These are phyloP conservation scores for Phrixothrix hirtus DNA, from an alignment of 2,888 invertebrate species.

Conservation along the genomic window DNA sequence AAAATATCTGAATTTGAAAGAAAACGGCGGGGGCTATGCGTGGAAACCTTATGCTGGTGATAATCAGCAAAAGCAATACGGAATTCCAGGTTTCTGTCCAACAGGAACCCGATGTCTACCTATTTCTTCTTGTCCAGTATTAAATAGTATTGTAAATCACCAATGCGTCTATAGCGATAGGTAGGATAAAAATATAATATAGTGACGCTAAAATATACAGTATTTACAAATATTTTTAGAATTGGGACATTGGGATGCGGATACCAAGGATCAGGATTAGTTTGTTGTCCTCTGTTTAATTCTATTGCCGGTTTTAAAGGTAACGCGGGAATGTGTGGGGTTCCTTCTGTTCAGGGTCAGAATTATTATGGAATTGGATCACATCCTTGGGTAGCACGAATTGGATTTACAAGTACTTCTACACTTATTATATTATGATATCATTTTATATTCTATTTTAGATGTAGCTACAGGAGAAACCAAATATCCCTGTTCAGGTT, in stretches of 20 bases:
- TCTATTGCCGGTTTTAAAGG: constrained; percentile 20
- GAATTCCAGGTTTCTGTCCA: constrained; percentile 46
- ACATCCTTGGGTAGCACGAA: constrained; percentile 75
- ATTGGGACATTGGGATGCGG: constrained; percentile 65
- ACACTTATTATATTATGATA: background rate
- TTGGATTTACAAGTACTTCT: constrained; percentile 73
- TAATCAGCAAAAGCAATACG: constrained; percentile 11
- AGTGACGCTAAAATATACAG: background rate
- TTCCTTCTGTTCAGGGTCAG: constrained; percentile 67
- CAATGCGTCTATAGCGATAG: constrained; percentile 65
- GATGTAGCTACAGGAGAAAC: constrained; percentile 70
- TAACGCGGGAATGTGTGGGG: constrained; percentile 63
- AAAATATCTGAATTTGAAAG: background rate
- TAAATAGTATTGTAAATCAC: constrained; percentile 62
- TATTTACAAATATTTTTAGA: constrained; percentile 43
- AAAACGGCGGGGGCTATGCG: constrained; percentile 4
- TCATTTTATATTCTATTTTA: constrained; percentile 49
- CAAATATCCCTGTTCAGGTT: constrained; percentile 77
- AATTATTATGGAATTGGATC: constrained; percentile 70
- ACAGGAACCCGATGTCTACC: constrained; percentile 58
- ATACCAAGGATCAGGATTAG: constrained; percentile 59
- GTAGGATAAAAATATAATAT: constrained; percentile 54
- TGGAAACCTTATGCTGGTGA: background rate
- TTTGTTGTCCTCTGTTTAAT: constrained; percentile 64
- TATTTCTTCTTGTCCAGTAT: constrained; percentile 61